Conservation (phyloP, 2,113 vertebrate genomes). For the Pelmatolapia mariae region DNA sequence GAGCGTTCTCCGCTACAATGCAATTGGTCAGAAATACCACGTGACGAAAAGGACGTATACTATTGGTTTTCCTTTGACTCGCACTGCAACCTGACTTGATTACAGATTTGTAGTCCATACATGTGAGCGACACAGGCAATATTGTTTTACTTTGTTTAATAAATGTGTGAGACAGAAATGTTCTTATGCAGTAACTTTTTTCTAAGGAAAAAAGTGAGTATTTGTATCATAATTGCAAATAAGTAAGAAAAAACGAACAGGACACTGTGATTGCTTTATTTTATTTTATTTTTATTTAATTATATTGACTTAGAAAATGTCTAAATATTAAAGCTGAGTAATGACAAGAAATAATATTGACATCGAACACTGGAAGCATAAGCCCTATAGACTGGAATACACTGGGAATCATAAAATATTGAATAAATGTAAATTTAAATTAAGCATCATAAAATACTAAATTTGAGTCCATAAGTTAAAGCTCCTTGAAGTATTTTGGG, state of each 20-base stretch:
- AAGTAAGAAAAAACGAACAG: not conserved
- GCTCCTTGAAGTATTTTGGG: not conserved
- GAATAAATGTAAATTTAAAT: not conserved
- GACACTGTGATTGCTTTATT: not conserved
- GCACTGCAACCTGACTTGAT: not conserved
- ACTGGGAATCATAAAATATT: not conserved
- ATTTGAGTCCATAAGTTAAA: not conserved
- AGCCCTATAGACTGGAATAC: not conserved
- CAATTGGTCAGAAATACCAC: conserved; percentile 20
- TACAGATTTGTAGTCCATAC: not conserved
- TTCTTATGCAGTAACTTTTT: not conserved
- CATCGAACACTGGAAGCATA: not conserved
- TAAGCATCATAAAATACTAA: not conserved
- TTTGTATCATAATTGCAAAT: not conserved
- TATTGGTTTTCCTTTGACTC: not conserved
- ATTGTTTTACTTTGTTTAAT: not conserved
- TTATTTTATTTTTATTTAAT: not conserved
- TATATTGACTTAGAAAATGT: not conserved
- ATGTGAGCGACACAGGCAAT: not conserved
- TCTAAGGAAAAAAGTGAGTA: not conserved
- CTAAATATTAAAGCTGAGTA: not conserved
- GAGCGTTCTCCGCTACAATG: accelerated
- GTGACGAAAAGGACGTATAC: not conserved
- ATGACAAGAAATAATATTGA: not conserved
- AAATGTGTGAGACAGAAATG: not conserved